Evolutionary conservation across 2,888 invertebrate species (phyloP), one percentile per base, ranked within the genome.

Genomic region (Drosophila setosimentum): DNA sequence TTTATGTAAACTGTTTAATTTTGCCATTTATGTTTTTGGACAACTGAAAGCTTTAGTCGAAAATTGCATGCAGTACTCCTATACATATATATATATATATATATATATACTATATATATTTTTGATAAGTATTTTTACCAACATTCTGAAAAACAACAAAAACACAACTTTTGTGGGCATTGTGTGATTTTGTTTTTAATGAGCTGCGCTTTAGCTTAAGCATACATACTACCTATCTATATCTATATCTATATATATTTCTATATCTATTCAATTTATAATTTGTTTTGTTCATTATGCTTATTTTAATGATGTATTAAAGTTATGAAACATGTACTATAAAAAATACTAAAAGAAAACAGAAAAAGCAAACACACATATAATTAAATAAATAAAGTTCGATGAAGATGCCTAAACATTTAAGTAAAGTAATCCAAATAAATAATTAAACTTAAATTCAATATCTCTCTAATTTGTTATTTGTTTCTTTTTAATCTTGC

Each of bases 281-380:
- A 76, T 78, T 85, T 85, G 85, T 85, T 89, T 89, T 85, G 85
- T 89, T 89, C 89, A 55, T 81, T 87, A 84, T 79, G 64, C 80
- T 85, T 85, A 87, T 85, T 89, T 88, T 85, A 82, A 89, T 72
- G 88, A 85, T 85, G 89, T 89, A 85, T 85, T 85, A 89, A 85
- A 85, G 85, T 84, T 85, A 89, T 89, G 78, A 85, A 82, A 80
- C 81, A 61, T 78, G 85, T 85, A 85, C 88, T 80, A 87, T 85
- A 89, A 24, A 54, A 82, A 78, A 83, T 70, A 82, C 55, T 69
- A 70, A 70, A 77, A 54, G 54, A 67, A 70, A 55, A 71, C 45
- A 62, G 66, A 59, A 51, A 74, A 61, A 68, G 45, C 66, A 32
- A 32, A 68, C 68, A 68, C 57, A 58, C 35, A 68, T 68, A 77